Evolutionary conservation across 1,140 invertebrate species (phyloP).

Genomic region (Cylas formicarius): DNA sequence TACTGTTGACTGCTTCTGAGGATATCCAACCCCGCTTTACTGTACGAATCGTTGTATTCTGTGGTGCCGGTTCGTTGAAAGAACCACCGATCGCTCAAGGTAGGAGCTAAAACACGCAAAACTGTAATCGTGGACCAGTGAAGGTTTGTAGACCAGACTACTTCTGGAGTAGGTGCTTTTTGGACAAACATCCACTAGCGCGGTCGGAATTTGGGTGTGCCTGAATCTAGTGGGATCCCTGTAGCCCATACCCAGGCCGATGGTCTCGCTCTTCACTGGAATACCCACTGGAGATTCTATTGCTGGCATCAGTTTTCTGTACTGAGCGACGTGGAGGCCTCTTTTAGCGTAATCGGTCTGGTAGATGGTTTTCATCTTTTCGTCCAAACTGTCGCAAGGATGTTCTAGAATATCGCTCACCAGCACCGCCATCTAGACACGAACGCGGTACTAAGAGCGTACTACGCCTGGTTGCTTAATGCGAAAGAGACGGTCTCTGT

Average conservation of each 20-base stretch:
- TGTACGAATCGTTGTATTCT: slow-evolving; percentile 54
- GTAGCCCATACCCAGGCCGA: slow-evolving; percentile 40
- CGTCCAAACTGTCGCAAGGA: slow-evolving; percentile 49
- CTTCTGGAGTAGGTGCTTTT: slow-evolving; percentile 38
- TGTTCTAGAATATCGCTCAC: slow-evolving; percentile 51
- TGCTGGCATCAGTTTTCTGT: slow-evolving; percentile 42
- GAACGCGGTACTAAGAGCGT: background rate
- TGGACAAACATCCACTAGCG: slow-evolving; percentile 40
- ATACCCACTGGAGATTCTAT: slow-evolving; percentile 41
- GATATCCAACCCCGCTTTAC: slow-evolving; percentile 48
- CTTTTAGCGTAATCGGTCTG: slow-evolving; percentile 51
- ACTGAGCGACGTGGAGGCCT: slow-evolving; percentile 40
- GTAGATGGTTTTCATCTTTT: slow-evolving; percentile 53
- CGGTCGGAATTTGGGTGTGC: slow-evolving; percentile 37
- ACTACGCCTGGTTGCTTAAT: no score
- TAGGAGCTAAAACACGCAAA: slow-evolving; percentile 17
- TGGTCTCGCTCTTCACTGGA: slow-evolving; percentile 38
- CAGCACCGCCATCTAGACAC: slow-evolving; percentile 48
- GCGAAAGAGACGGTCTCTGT: no score
- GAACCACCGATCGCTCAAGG: slow-evolving; percentile 41
- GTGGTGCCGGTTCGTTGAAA: slow-evolving; percentile 47
- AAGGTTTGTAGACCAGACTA: slow-evolving; percentile 21
- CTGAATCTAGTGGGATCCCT: slow-evolving; percentile 45
- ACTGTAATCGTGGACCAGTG: background rate
- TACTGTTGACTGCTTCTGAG: slow-evolving; percentile 53